Evolutionary conservation across 2,113 vertebrate species (phyloP).

Genomic region (Colossoma macropomum): DNA sequence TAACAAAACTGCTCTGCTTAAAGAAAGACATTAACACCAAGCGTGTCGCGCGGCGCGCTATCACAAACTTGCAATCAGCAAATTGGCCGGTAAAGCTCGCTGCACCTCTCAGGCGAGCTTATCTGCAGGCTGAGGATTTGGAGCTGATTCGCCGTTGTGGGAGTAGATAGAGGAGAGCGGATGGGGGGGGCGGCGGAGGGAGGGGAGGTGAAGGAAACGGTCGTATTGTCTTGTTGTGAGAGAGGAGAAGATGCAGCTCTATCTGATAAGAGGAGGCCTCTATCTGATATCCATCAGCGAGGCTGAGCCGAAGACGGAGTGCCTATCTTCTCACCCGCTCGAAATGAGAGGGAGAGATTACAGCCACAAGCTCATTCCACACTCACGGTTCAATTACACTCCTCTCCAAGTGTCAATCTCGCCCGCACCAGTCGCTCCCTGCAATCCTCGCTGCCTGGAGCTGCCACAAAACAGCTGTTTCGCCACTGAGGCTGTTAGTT

Average conservation of each 20-base stretch:
- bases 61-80: slow-evolving; percentile 20
- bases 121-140: slow-evolving; percentile 19
- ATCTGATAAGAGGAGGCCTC: slow-evolving; percentile 29
- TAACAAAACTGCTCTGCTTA: neutral
- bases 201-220: slow-evolving; percentile 1
- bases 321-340: slow-evolving; percentile 12
- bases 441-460: neutral
- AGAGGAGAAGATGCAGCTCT: slow-evolving; percentile 32
- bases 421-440: neutral
- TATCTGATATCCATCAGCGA: slow-evolving; percentile 43
- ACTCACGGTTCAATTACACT: slow-evolving; percentile 42
- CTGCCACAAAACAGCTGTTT: slow-evolving; percentile 4
- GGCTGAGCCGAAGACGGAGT: slow-evolving; percentile 18
- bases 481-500: neutral
- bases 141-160: neutral
- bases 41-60: neutral
- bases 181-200: neutral
- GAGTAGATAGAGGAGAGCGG: neutral
- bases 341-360: slow-evolving; percentile 48
- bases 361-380: slow-evolving; percentile 20
- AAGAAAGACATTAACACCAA: neutral
- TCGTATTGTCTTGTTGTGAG: slow-evolving; percentile 9
- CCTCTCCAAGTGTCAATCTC: slow-evolving; percentile 10
- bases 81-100: slow-evolving; percentile 5
- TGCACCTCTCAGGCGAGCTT: slow-evolving; percentile 29